These are phyloP conservation scores for Halcyon smyrnensis DNA, from an alignment of 2,797 vertebrate species.

Conservation along the genomic window DNA sequence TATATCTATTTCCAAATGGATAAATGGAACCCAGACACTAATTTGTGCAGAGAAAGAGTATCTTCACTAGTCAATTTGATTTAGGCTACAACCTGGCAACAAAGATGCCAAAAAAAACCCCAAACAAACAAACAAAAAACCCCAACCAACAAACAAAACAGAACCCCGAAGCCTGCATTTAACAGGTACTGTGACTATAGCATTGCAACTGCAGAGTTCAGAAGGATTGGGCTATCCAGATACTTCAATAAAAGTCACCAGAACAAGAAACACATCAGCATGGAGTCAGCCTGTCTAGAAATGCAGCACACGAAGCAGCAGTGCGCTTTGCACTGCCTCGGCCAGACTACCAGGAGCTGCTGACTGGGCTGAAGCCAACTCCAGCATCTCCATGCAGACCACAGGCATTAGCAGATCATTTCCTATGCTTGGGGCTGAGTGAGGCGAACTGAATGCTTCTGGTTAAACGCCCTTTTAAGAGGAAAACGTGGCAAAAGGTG, in stretches of 20 bases:
- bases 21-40: not conserved
- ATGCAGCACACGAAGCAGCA: fast-evolving
- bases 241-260: not conserved
- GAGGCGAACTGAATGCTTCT: not conserved
- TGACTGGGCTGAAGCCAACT: not conserved
- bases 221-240: not conserved
- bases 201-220: not conserved
- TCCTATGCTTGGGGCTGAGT: fast-evolving
- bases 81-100: not conserved
- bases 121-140: not conserved
- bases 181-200: not conserved
- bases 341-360: not conserved
- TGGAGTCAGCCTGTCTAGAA: constrained; percentile 3
- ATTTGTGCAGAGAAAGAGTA: not conserved
- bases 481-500: not conserved
- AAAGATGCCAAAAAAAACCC: not conserved
- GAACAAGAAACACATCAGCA: not conserved
- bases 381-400: fast-evolving
- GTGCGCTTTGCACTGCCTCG: fast-evolving
- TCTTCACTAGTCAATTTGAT: not conserved
- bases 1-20: not conserved
- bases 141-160: not conserved
- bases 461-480: not conserved
- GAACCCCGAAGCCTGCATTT: not conserved
- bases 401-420: fast-evolving